Evolutionary conservation across 1,140 invertebrate genomes (phyloP).

Genomic region (Macrotrachela quadricornifera): DNA sequence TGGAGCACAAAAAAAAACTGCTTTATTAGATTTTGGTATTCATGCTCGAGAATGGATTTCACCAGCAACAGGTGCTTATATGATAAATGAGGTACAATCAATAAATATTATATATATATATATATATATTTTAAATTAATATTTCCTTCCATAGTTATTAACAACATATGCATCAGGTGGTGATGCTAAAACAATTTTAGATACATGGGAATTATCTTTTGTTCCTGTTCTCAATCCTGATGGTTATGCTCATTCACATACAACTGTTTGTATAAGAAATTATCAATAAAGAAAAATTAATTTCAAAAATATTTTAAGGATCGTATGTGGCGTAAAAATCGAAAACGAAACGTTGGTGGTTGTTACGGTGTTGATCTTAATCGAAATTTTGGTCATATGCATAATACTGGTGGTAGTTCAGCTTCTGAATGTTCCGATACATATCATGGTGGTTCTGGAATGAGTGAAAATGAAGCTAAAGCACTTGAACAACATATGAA

Average conservation of each 20-base stretch:
- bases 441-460: slow-evolving; percentile 1
- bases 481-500: neutral
- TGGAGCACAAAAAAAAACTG: too few species aligned
- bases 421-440: slow-evolving; percentile 1
- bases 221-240: slow-evolving; percentile 7
- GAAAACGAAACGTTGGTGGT: neutral
- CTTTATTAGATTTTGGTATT: too few species aligned
- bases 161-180: too few species aligned
- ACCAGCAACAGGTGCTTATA: too few species aligned
- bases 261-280: neutral
- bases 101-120: too few species aligned
- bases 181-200: too few species aligned
- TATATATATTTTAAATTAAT: too few species aligned
- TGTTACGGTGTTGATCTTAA: slow-evolving; percentile 10
- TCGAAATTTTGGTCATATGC: neutral
- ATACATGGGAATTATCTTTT: too few species aligned
- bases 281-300: neutral
- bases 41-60: too few species aligned
- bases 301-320: neutral
- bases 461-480: slow-evolving; percentile 4
- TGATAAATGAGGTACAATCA: too few species aligned
- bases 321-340: slow-evolving; percentile 12
- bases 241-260: slow-evolving; percentile 4
- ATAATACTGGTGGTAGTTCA: neutral
- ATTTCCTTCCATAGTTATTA: too few species aligned